Base-by-base conservation (phyloP, 1,140 invertebrate genomes). In the Neelides sp. region DNA sequence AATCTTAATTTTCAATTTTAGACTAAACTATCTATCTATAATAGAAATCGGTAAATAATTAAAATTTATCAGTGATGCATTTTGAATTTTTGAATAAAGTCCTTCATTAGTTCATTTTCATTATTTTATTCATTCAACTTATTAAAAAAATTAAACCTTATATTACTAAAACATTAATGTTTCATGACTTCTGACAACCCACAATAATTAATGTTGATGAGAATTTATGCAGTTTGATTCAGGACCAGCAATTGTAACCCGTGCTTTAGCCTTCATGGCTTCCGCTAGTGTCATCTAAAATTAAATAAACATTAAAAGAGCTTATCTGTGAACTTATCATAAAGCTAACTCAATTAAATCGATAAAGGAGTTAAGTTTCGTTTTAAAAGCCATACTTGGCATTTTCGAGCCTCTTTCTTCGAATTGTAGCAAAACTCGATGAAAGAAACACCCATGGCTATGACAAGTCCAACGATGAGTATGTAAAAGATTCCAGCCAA, bases 241-340 rank as follows among this genome's bases (percentile, higher is more conserved):
- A 42, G 50, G 50, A 63, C 79, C 78, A 56, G 80, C 75, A 62
- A 89, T 77, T 52, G 84, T 85, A 56, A 89, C 70, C 63, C 83
- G 73, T 19, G 86, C 83, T 70, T 91, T 91, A 27, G 83, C 82
- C 66, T 85, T 85, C 75, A 91, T 82, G 12, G 84, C 85, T 60
- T 89, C 85, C 27, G 82, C 77, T 22, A 91, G 66, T 8, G 80
- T 77, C 59, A 80, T 76, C 76, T 78, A 57, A 48, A 65, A 62
- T 46, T 49, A 42, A 45, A 30, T 36, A 22, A 36, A 41, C 24
- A 39, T 10, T 47, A 10, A 41, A 50, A 52, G 13, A 34, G 4
- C 37, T 27, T n/a, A 49, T 28, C 24, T 40, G 5, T 10, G 12
- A 12, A 39, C 36, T 24, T 46, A 34, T 15, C 15, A 22, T 12